Evolutionary conservation across 1,140 invertebrate genomes (phyloP), one percentile per base, ranked within the genome.

Genomic region (Popillia japonica): DNA sequence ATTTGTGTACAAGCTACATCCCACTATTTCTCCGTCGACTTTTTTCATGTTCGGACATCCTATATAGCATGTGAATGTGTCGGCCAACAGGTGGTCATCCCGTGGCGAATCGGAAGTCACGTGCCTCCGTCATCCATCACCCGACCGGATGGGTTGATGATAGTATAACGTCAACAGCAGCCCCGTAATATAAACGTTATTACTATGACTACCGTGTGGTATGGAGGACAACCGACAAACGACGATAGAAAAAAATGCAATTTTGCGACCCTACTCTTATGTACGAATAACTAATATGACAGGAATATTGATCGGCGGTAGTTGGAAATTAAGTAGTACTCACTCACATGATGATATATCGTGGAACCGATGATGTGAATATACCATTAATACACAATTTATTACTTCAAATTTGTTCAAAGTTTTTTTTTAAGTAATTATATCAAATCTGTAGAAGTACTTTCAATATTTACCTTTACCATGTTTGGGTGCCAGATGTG

Each of bases 71-170:
- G 61, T 68, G 61, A 68, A 68, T 68, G 61, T 14, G 61, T 68
- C 20, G 22, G 27, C 61, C 61, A 68, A 68, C 61, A 68, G 61
- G 61, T 68, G 61, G 61, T 68, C 61, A 68, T 68, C 27, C 61
- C 61, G 48, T 55, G 61, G 61, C 22, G 61, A 68, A 68, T 68
- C 61, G 61, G 61, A 68, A 68, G 61, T 68, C 61, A 68, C 61
- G 61, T 68, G 61, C 61, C 61, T 68, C 22, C 61, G 61, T 68
- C 61, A 68, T 68, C 61, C 61, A 68, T 68, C 61, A 68, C 61
- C 48, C 61, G 61, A 22, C 61, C 61, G 61, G 61, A 68, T 68
- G 22, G 27, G 61, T 27, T 68, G 61, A 68, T 68, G 61, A 27
- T 55, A 17, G 48, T 55, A 17, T 55, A 55, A 34, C 61, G 22